Base-by-base conservation (phyloP, 2,888 invertebrate species). In the Venusia cambrica region DNA sequence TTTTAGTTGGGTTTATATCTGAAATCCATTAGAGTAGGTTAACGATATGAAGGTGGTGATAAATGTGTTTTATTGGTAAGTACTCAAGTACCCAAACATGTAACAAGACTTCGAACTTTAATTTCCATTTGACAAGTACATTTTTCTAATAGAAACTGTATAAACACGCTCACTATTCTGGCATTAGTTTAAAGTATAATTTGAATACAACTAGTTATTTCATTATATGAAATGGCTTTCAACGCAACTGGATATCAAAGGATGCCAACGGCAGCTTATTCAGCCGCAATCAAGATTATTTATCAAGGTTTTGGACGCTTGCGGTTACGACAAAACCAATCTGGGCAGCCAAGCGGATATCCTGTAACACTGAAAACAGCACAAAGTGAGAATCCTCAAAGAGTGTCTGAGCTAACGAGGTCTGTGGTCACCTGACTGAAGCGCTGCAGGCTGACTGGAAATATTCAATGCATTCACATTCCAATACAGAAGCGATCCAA, bases 311-410 rank as follows among this genome's bases (percentile, higher is more conserved):
- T 28, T 15, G n/a, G 13, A 5, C 11, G 32, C 20, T 11, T 37
- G 36, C 15, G 37, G 30, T 29, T 29, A n/a, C 37, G 34, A 43
- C 40, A 38, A 31, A 40, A 26, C 16, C 16, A 37, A 40, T 35
- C 32, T 6, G 8, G 12, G 9, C 13, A 17, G 14, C 12, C 19
- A 5, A 11, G 19, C 16, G 26, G 12, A 32, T 32, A 19, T 25
- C 16, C 28, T n/a, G 30, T 15, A 29, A 25, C 16, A 25, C 24
- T 29, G 27, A 33, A 27, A 39, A 30, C 34, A 30, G 30, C 30
- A 30, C 41, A 37, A 42, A 42, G 34, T 31, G 31, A 27, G 31
- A 27, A 31, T 18, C 15, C 27, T 35, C 40, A 40, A 40, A 40
- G 39, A 31, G 35, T 31, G 35, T 36, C 27, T 22, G 15, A 35